Conservation (phyloP, 2,113 vertebrate species). For the Ascaphus truei region DNA sequence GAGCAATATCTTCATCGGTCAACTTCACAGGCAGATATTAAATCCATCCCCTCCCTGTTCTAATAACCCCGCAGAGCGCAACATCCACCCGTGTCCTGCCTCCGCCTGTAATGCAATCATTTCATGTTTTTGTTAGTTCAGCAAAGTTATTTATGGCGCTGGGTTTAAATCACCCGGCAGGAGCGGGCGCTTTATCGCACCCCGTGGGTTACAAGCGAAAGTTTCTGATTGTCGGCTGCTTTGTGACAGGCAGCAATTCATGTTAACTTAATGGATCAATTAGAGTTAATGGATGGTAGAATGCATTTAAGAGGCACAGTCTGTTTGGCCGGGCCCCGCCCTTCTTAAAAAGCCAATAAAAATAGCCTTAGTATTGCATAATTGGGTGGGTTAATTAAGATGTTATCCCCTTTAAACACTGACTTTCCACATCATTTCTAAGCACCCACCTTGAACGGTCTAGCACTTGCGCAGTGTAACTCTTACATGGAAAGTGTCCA, state of each 20-base stretch:
- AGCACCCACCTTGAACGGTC: too few species aligned
- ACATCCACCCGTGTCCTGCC: too few species aligned
- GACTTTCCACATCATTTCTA: too few species aligned
- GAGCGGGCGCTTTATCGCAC: constrained; percentile 36
- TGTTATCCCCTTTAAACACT: constrained; percentile 30
- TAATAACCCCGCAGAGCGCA: too few species aligned
- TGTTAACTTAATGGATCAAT: constrained; percentile 46
- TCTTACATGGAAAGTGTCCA: too few species aligned
- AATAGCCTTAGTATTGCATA: constrained; percentile 33
- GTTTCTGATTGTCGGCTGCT: constrained; percentile 36
- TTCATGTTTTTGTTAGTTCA: neutral
- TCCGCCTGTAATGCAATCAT: neutral
- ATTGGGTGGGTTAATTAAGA: constrained; percentile 43
- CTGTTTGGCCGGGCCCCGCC: constrained; percentile 37
- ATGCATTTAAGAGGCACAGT: constrained; percentile 29
- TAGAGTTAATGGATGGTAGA: constrained; percentile 44
- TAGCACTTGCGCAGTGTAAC: too few species aligned
- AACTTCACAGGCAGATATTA: too few species aligned
- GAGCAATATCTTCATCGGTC: too few species aligned
- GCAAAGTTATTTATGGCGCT: constrained; percentile 23
- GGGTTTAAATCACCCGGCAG: constrained; percentile 39
- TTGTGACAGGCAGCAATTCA: constrained; percentile 41
- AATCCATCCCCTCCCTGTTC: too few species aligned
- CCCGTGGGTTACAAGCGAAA: constrained; percentile 34
- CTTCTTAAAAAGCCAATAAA: constrained; percentile 41